Base-by-base conservation (phyloP, 2,113 vertebrate genomes). In the Clarias batrachus region DNA sequence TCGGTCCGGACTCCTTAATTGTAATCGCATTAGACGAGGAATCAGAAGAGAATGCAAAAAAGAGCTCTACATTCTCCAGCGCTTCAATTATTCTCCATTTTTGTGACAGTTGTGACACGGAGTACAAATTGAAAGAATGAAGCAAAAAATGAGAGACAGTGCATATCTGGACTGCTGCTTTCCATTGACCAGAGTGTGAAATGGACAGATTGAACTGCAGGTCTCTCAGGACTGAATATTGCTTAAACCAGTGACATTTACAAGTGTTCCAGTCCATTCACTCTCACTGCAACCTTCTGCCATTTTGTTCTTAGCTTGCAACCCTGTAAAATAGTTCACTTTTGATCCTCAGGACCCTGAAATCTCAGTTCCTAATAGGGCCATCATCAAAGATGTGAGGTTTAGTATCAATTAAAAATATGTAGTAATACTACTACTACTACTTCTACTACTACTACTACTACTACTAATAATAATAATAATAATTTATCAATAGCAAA, bases 191-290 rank as follows among this genome's bases (percentile, higher is more conserved):
- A 83, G 19, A 27, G 84, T 66, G 81, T 27, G 66, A 52, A 84
- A 77, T 62, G 82, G 62, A 48, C 81, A 87, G 85, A 86, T 86
- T 79, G 87, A 81, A 91, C 60, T 81, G 23, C 70, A n/a, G 33
- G 37, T 85, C 65, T 82, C 68, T 85, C 21, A 68, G 86, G 81
- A 86, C 54, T 17, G 70, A 79, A 65, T 70, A 84, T 82, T 85
- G 66, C 68, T 82, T 78, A 57, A 85, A 89, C 85, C 77, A 77
- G 84, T 79, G 88, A 90, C 88, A 83, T 89, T 87, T 88, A 89
- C 84, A 87, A 84, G 59, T 78, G 68, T 86, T 89, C 65, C 81
- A 84, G 77, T 66, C 60, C 71, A 78, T 79, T 52, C 52, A 80
- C 82, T 86, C 78, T 81, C 70, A 88, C 82, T 81, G 54, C 68